Conservation (phyloP, 2,113 vertebrate species). For the Mustela nigripes region DNA sequence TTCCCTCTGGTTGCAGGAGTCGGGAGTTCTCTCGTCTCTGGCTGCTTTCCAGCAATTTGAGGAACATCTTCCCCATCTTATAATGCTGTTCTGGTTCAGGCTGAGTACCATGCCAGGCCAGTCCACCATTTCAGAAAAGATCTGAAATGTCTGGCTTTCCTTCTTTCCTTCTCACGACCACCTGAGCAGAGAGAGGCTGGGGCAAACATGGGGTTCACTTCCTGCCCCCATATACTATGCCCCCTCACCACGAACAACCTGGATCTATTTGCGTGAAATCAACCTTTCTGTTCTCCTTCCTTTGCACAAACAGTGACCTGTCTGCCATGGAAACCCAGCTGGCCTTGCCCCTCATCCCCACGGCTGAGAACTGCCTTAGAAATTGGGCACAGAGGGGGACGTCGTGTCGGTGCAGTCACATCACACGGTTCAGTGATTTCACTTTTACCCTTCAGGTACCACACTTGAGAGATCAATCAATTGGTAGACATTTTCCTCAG, state of each 20-base stretch:
- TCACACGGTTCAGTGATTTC: background rate
- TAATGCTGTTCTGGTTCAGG: too few relatives aligned
- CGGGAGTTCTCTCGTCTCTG: background rate
- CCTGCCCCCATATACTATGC: background rate
- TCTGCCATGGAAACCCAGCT: accelerated
- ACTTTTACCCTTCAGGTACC: background rate
- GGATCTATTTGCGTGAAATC: background rate
- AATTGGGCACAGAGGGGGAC: background rate
- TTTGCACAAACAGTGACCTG: background rate
- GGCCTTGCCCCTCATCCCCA: background rate
- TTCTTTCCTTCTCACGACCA: background rate
- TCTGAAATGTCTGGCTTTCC: background rate
- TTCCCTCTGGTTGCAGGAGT: background rate
- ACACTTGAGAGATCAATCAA: accelerated
- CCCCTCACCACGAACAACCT: background rate
- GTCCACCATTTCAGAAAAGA: background rate
- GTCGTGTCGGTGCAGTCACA: accelerated
- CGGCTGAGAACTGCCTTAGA: background rate
- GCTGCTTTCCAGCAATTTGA: background rate
- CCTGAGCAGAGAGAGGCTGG: background rate
- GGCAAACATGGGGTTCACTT: background rate
- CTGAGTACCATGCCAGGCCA: background rate
- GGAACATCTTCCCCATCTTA: background rate
- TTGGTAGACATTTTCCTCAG: background rate
- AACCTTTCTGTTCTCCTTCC: background rate